Percentiles rank a stretch among this genome's conserved stretches.
These are phyloP conservation scores for Diglossa cyanea DNA, from an alignment of 2,797 vertebrate species.

Conservation along the genomic window DNA sequence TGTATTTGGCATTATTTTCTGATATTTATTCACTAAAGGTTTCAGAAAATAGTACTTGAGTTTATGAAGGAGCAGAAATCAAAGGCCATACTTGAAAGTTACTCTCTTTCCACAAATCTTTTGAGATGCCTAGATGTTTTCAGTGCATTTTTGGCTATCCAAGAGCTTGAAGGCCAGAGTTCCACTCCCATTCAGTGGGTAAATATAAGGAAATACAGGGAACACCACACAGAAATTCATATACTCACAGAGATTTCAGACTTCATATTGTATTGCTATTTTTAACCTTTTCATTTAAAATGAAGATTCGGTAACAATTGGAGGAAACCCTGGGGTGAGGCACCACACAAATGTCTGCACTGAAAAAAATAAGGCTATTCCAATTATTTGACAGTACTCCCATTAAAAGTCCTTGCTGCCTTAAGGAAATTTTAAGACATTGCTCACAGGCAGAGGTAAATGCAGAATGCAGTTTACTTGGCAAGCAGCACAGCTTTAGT, in stretches of 20 bases:
- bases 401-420: not conserved
- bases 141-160: not conserved
- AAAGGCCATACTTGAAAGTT: not conserved
- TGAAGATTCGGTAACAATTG: constrained; percentile 8
- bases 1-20: not conserved
- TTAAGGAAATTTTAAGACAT: not conserved
- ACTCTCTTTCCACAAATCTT: not conserved
- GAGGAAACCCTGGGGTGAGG: constrained; percentile 47
- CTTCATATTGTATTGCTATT: not conserved
- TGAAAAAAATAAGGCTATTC: not conserved
- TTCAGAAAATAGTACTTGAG: not conserved
- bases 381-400: not conserved
- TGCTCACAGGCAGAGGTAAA: not conserved
- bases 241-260: not conserved
- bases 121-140: not conserved
- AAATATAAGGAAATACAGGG: not conserved
- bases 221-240: not conserved
- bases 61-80: not conserved
- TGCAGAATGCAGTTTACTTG: not conserved
- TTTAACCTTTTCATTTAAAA: constrained; percentile 35
- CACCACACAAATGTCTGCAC: not conserved
- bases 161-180: not conserved
- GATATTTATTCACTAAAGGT: not conserved
- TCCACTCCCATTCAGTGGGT: not conserved
- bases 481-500: not conserved